Evolutionary conservation across 2,113 vertebrate genomes (phyloP).

Genomic region (Jacana jacana): DNA sequence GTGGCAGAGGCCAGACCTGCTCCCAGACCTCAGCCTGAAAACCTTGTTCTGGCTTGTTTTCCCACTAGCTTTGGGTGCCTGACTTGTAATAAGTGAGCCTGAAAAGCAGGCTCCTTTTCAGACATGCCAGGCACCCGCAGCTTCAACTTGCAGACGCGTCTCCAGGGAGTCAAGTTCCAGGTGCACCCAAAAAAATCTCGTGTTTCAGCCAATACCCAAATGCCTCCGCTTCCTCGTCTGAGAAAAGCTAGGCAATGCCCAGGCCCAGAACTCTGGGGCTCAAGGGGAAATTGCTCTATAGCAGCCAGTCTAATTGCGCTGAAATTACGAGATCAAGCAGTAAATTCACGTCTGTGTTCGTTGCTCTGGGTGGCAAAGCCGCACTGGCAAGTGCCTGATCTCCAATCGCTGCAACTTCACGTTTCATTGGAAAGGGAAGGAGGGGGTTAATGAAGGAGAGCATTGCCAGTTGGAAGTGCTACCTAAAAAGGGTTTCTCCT

Average conservation of each 20-base stretch:
- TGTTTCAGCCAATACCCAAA: constrained; percentile 25
- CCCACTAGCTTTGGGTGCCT: constrained; percentile 32
- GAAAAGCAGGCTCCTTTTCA: constrained; percentile 68
- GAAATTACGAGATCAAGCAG: constrained; percentile 54
- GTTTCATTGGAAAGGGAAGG: constrained; percentile 47
- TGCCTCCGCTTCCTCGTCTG: not conserved
- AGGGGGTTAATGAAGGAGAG: constrained; percentile 62
- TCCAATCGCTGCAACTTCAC: not conserved
- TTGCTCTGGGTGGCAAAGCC: constrained; percentile 55
- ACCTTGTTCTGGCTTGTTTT: constrained; percentile 66
- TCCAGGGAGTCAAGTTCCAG: constrained; percentile 53
- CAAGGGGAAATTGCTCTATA: constrained; percentile 48
- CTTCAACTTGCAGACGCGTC: not conserved
- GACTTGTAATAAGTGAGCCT: constrained; percentile 47
- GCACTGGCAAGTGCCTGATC: not conserved
- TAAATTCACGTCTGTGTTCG: constrained; percentile 40
- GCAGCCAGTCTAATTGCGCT: constrained; percentile 53
- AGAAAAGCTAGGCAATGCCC: constrained; percentile 22
- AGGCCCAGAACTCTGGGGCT: not conserved
- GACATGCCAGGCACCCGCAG: constrained; percentile 49
- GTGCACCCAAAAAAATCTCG: constrained; percentile 20
- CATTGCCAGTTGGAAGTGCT: constrained; percentile 69
- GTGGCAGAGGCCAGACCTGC: not conserved
- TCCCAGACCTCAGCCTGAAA: constrained; percentile 15
- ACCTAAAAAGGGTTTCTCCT: constrained; percentile 70